Percentiles rank a stretch among this genome's conserved stretches.
Evolutionary conservation across 2,113 vertebrate species (phyloP).

Genomic region (Lampris megalopsis): DNA sequence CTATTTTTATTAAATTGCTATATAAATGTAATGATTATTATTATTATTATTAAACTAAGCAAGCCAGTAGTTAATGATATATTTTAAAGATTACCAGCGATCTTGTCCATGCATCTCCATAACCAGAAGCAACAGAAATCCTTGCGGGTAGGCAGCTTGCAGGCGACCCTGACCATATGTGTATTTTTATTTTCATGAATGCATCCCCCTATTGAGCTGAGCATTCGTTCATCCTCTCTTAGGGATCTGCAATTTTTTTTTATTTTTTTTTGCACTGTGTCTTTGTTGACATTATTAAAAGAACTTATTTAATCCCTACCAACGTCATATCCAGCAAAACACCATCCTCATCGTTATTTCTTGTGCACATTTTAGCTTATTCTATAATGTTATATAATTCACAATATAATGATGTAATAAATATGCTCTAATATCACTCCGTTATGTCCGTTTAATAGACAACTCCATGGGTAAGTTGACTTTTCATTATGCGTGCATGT

Average conservation of each 20-base stretch:
- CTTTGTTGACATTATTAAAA: too few species aligned
- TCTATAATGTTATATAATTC: neutral
- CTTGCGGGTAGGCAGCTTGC: too few species aligned
- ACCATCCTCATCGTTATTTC: neutral
- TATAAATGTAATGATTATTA: too few species aligned
- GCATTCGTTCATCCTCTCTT: conserved; percentile 19
- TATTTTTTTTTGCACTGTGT: too few species aligned
- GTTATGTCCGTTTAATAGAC: neutral
- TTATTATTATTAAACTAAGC: too few species aligned
- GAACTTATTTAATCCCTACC: conserved; percentile 1
- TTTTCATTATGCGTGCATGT: conserved; percentile 1
- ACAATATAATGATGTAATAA: neutral
- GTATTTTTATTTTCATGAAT: conserved; percentile 34
- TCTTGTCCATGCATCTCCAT: too few species aligned
- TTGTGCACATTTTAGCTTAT: neutral
- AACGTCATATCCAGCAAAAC: neutral
- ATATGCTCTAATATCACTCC: too few species aligned
- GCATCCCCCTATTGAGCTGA: conserved; percentile 23
- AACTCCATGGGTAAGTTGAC: neutral
- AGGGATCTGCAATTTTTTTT: neutral
- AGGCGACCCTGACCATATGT: too few species aligned
- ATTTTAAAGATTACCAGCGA: too few species aligned
- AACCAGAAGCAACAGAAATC: too few species aligned
- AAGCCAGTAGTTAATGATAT: too few species aligned
- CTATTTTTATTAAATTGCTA: too few species aligned